Conservation (phyloP, 2,113 vertebrate species). For the Xiphorhynchus elegans region DNA sequence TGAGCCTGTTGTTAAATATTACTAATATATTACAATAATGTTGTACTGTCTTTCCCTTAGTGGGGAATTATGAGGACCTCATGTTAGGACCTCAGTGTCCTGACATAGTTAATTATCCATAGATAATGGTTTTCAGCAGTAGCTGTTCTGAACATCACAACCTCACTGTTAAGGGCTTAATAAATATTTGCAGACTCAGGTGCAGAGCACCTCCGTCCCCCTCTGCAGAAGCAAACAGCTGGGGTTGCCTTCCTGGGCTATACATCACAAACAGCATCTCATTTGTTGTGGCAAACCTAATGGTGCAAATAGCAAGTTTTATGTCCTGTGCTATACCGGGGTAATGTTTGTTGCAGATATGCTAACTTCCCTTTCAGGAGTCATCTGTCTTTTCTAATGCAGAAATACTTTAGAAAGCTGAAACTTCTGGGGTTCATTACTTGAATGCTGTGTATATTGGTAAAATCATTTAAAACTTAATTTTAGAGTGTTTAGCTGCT, state of each 20-base stretch:
- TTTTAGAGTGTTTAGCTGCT: background rate
- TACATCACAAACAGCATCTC: slow-evolving; percentile 75
- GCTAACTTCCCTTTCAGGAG: slow-evolving; percentile 51
- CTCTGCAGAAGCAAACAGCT: slow-evolving; percentile 77
- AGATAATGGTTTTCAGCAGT: slow-evolving; percentile 76
- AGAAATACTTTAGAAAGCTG: slow-evolving; percentile 38
- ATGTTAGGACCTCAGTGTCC: slow-evolving; percentile 75
- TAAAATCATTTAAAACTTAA: background rate
- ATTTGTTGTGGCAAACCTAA: slow-evolving; percentile 75
- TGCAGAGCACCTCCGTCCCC: slow-evolving; percentile 58
- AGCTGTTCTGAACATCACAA: slow-evolving; percentile 25
- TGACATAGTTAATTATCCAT: slow-evolving; percentile 81
- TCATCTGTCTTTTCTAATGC: slow-evolving; percentile 68
- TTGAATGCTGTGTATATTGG: background rate
- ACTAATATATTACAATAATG: slow-evolving; percentile 66
- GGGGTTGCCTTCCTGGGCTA: slow-evolving; percentile 70
- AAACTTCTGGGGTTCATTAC: background rate
- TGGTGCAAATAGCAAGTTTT: slow-evolving; percentile 74
- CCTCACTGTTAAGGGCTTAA: slow-evolving; percentile 63
- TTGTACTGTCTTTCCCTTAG: slow-evolving; percentile 64
- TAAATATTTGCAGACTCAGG: slow-evolving; percentile 72
- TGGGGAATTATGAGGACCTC: slow-evolving; percentile 71
- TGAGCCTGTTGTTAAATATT: slow-evolving; percentile 64
- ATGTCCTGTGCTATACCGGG: slow-evolving; percentile 19
- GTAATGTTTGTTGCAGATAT: slow-evolving; percentile 60